phyloP scores from a whole-genome alignment of 2,113 vertebrate genomes.

The Mionectes macconnelli region DNA sequence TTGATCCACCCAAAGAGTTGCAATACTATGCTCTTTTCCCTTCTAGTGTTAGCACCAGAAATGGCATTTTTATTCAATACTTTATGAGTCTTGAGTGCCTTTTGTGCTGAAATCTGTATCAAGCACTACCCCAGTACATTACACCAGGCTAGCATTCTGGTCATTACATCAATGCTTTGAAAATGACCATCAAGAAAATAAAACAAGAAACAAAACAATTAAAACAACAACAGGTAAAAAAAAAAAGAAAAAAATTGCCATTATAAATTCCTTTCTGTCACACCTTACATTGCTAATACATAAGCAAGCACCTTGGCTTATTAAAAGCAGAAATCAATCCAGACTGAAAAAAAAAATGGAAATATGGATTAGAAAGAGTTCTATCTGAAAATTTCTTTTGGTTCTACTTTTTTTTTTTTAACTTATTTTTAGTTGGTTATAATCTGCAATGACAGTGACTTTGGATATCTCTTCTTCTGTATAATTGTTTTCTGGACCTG shows the following conservation, averaged over 20 bases:
- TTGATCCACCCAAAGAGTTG: background rate
- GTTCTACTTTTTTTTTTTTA: background rate
- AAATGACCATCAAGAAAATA: background rate
- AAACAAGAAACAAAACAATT: background rate
- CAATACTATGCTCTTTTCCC: background rate
- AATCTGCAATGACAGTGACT: background rate
- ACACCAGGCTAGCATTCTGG: background rate
- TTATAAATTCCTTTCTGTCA: background rate
- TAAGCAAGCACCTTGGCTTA: background rate
- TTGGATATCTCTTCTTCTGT: background rate
- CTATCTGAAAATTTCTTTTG: background rate
- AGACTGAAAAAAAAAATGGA: background rate
- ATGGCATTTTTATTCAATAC: background rate
- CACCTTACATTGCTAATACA: rapidly evolving
- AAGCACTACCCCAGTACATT: background rate
- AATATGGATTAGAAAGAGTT: background rate
- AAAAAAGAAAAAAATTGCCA: background rate
- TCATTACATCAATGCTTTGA: background rate
- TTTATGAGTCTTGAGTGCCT: background rate
- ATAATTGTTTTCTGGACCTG: background rate
- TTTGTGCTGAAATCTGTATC: background rate
- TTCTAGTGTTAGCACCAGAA: background rate
- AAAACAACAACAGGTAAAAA: background rate
- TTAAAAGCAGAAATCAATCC: background rate
- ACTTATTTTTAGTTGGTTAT: background rate